These are phyloP conservation scores for Camptogramma bilineatum DNA, from an alignment of 2,888 invertebrate genomes.

Conservation along the genomic window DNA sequence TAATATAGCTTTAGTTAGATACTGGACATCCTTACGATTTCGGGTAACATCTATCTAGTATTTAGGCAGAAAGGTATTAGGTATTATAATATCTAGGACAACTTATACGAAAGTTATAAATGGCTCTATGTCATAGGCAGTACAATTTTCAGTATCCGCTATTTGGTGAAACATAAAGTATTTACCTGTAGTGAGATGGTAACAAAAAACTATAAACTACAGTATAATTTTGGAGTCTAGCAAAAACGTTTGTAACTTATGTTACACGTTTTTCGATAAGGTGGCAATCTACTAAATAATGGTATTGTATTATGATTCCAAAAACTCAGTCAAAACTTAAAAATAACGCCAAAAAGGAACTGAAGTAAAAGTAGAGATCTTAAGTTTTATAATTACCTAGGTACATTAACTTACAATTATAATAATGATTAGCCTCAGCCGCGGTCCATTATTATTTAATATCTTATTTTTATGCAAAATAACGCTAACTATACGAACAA, in stretches of 20 bases:
- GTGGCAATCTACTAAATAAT: not conserved
- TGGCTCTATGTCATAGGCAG: conserved; percentile 19
- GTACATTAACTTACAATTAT: conserved; percentile 15
- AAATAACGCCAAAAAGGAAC: conserved; percentile 12
- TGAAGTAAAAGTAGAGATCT: conserved; percentile 8
- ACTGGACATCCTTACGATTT: too few relatives aligned
- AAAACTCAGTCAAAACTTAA: conserved; percentile 29
- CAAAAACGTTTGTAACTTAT: not conserved
- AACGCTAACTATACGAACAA: conserved; percentile 36
- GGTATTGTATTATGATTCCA: conserved; percentile 1
- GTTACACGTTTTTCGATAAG: conserved; percentile 3
- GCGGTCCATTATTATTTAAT: conserved; percentile 27
- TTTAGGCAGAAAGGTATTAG: too few relatives aligned
- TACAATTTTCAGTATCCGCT: conserved; percentile 18
- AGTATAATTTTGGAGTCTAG: conserved; percentile 1
- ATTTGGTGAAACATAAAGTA: not conserved
- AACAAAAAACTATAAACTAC: not conserved
- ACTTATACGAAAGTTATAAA: too few relatives aligned
- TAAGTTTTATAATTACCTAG: conserved; percentile 21
- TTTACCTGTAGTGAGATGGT: not conserved
- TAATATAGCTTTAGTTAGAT: too few relatives aligned
- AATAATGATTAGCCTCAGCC: conserved; percentile 33
- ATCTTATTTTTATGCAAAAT: conserved; percentile 32
- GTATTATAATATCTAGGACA: too few relatives aligned
- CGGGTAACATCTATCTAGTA: too few relatives aligned